Conservation (phyloP, 2,113 vertebrate genomes). For the Choloepus hoffmanni region DNA sequence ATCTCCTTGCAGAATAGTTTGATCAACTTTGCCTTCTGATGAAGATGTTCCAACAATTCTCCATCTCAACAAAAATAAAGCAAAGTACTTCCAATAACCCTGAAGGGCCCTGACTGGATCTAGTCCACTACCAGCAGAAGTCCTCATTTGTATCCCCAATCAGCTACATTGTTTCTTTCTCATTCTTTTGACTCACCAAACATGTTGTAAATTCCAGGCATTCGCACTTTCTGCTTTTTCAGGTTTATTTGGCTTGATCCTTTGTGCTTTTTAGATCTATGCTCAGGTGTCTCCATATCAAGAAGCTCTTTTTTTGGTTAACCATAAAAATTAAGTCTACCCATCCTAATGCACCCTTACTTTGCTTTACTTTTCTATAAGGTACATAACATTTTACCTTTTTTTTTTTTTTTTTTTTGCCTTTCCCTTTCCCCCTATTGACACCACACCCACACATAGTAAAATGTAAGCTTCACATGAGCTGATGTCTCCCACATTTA, state of each 20-base stretch:
- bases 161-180: not conserved
- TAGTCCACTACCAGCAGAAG: not conserved
- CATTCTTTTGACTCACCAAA: not conserved
- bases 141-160: not conserved
- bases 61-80: not conserved
- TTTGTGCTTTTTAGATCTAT: not conserved
- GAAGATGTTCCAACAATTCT: not conserved
- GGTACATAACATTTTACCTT: not conserved
- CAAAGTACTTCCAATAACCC: not conserved
- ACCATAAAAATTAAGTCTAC: not conserved
- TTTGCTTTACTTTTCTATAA: not conserved
- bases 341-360: not conserved
- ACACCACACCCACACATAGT: not conserved
- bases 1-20: not conserved
- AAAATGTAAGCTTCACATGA: not conserved
- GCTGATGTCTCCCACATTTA: not conserved
- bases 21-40: not conserved
- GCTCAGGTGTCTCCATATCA: not conserved
- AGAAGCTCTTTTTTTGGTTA: not conserved
- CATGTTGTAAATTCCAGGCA: not conserved
- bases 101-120: not conserved
- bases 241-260: accelerated
- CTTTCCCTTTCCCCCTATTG: accelerated
- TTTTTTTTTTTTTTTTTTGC: not conserved
- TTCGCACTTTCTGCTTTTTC: not conserved